Percentiles rank a stretch among this genome's conserved stretches.
These are phyloP conservation scores for Lycaena phlaeas DNA, from an alignment of 2,888 invertebrate genomes.

Conservation along the genomic window DNA sequence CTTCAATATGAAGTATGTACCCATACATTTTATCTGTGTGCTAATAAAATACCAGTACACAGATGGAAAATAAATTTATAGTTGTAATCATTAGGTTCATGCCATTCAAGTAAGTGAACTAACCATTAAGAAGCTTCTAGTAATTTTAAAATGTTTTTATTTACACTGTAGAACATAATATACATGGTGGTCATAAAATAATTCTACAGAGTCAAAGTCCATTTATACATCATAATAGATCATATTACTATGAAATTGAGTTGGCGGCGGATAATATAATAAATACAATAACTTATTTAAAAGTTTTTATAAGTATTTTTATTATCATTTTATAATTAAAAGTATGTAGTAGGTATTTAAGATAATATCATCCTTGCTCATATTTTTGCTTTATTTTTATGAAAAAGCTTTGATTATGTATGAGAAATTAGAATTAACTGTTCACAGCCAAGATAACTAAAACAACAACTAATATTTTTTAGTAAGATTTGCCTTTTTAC, in stretches of 20 bases:
- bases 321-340: no score
- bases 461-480: no score
- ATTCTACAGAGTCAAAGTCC: not conserved
- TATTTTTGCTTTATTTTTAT: not conserved
- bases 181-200: not conserved
- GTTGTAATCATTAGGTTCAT: not conserved
- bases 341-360: no score
- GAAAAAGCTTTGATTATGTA: no score
- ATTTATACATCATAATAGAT: no score
- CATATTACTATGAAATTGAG: conserved; percentile 3
- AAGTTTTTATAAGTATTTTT: not conserved
- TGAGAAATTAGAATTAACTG: no score
- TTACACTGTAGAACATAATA: not conserved
- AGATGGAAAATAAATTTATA: not conserved
- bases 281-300: not conserved
- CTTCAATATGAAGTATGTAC: conserved; percentile 16
- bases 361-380: not conserved
- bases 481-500: no score
- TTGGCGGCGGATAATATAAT: conserved; percentile 3
- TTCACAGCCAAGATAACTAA: no score
- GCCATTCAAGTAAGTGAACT: not conserved
- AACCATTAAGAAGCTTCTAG: not conserved
- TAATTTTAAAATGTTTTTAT: not conserved
- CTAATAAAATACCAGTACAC: not conserved
- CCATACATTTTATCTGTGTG: not conserved